Conservation (phyloP, 2,888 invertebrate species). For the Campoplex capitator region DNA sequence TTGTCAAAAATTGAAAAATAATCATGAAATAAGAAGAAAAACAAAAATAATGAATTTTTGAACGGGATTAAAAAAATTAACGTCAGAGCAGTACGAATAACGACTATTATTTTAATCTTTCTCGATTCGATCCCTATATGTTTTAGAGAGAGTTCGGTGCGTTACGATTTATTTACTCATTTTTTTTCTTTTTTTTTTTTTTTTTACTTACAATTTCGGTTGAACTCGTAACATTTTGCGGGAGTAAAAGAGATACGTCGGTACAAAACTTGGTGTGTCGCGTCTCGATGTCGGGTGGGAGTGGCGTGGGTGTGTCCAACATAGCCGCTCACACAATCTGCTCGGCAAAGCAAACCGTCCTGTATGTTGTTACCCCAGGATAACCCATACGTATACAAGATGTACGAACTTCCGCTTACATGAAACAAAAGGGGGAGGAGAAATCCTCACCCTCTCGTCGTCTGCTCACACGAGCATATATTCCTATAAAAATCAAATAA, state of each 20-base stretch:
- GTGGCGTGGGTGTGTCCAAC: conserved; percentile 83
- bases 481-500: background rate
- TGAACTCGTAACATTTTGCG: conserved; percentile 3
- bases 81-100: background rate
- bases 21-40: too few species aligned
- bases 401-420: conserved; percentile 77
- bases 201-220: background rate
- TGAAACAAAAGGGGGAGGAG: conserved; percentile 39
- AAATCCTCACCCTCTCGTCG: conserved; percentile 6
- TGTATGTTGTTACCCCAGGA: conserved; percentile 27
- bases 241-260: conserved; percentile 31
- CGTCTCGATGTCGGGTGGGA: conserved; percentile 77
- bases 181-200: background rate
- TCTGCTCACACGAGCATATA: background rate
- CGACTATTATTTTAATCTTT: background rate
- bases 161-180: too few species aligned
- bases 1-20: background rate
- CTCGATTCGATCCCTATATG: background rate
- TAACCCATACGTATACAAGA: conserved; percentile 73
- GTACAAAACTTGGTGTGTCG: conserved; percentile 7
- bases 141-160: background rate
- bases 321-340: conserved; percentile 74
- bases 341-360: conserved; percentile 23
- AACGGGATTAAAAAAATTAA: background rate
- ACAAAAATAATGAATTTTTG: too few species aligned